Percentiles rank a stretch among this genome's conserved stretches.
Conservation (phyloP, 2,797 vertebrate genomes). For the Manis crassicaudata region DNA sequence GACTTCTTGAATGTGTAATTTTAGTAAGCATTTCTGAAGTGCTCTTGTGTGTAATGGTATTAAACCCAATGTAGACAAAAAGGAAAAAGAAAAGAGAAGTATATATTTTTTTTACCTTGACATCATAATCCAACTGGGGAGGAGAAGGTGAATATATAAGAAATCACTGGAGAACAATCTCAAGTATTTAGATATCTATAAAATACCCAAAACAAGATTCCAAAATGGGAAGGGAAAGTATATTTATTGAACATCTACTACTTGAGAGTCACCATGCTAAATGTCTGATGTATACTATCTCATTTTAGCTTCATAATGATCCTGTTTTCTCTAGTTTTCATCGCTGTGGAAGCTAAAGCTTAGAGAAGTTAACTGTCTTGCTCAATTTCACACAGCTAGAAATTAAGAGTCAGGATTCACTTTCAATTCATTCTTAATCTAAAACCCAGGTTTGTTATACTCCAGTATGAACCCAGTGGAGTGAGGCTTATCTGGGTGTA, state of each 20-base stretch:
- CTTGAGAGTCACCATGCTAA: not conserved
- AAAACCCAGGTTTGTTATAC: not conserved
- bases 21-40: conserved; percentile 3
- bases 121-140: not conserved
- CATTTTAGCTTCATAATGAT: not conserved
- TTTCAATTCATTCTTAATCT: not conserved
- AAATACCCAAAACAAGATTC: not conserved
- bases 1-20: not conserved
- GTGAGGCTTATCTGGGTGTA: not conserved
- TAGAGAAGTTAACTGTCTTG: not conserved
- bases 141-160: not conserved
- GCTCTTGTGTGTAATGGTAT: not conserved
- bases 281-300: not conserved
- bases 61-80: not conserved
- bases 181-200: not conserved
- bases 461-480: not conserved
- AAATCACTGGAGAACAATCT: not conserved
- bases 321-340: not conserved
- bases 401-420: not conserved
- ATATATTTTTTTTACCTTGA: not conserved
- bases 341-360: not conserved
- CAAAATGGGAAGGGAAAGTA: not conserved
- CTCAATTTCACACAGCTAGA: not conserved
- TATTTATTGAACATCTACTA: not conserved
- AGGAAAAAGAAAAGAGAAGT: not conserved